Evolutionary conservation across 2,113 vertebrate genomes (phyloP), one percentile per base, ranked within the genome.

Genomic region (Lipophrys pholis): DNA sequence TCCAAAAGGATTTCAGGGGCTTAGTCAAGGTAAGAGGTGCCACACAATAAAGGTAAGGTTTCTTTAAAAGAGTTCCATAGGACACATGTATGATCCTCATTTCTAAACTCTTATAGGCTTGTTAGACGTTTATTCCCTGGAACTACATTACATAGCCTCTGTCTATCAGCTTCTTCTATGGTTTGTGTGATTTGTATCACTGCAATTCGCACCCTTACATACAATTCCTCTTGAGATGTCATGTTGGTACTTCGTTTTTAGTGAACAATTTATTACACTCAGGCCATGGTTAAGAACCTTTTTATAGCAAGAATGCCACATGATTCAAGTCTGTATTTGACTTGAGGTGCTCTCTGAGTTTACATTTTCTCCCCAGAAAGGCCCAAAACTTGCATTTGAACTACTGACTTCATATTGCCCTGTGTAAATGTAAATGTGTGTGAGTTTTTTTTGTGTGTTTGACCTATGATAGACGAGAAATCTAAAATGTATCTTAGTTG

Each of bases 21-120:
- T 48, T 9, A 17, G 52, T 50, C n/a, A 41, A 41, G 52, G 70
- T 52, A 21, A 72, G 64, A 46, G 21, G 16, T 72, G 51, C 69
- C 57, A 67, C 41, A 62, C 72, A 36, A 68, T 64, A 39, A 55
- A 14, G 39, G 17, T 65, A 36, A 12, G 40, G 41, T 66, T 38
- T 42, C 17, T 49, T 60, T 73, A 30, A 79, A 56, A 50, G 0
- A 43, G 15, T 55, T 38, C 55, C 50, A 55, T 41, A 78, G 60
- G 62, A 73, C 48, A 64, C 2, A 11, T 5, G 3, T 15, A 1
- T 8, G 9, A 5, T 30, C 12, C 14, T 53, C 15, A 39, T 21
- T 17, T 43, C n/a, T 40, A 9, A 53, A 53, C 39, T 38, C 45
- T 16, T 71, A 54, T 16, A 45, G 11, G 43, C 11, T 45, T 45